These are phyloP conservation scores for Anarsia innoxiella DNA, from an alignment of 2,888 invertebrate species.

Conservation along the genomic window DNA sequence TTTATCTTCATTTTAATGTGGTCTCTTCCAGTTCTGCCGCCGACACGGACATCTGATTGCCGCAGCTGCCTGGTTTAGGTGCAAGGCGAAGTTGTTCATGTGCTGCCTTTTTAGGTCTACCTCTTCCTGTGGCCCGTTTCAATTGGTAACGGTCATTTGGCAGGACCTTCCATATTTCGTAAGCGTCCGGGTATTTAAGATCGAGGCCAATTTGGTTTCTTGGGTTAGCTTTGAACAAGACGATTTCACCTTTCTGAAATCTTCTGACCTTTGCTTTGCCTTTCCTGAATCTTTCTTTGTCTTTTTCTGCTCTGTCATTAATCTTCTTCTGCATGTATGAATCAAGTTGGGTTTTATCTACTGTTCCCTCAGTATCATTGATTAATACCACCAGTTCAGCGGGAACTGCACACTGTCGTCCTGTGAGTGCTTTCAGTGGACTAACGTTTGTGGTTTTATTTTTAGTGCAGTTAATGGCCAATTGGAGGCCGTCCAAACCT, in stretches of 20 bases:
- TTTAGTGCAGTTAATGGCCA: slow-evolving; percentile 21
- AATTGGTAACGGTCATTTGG: slow-evolving; percentile 3
- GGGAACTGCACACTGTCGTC: slow-evolving; percentile 16
- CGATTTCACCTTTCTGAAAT: background rate
- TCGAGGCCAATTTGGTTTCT: background rate
- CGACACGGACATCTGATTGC: no score
- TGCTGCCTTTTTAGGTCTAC: no score
- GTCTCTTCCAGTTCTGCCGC: no score
- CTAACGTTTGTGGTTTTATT: slow-evolving; percentile 13
- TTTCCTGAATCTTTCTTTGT: background rate
- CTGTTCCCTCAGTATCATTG: slow-evolving; percentile 3
- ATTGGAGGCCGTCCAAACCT: slow-evolving; percentile 13
- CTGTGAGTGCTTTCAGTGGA: slow-evolving; percentile 13
- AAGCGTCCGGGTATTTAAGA: background rate
- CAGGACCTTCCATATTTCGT: background rate
- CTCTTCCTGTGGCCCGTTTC: background rate
- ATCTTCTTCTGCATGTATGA: no score
- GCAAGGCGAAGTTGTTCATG: no score
- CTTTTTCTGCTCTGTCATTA: background rate
- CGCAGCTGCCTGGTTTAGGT: no score
- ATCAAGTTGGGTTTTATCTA: background rate
- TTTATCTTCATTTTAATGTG: no score
- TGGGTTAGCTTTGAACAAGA: background rate
- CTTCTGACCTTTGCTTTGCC: background rate
- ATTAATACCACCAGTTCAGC: slow-evolving; percentile 10